phyloP scores from a whole-genome alignment of 2,113 vertebrate genomes.

The Malurus melanocephalus region DNA sequence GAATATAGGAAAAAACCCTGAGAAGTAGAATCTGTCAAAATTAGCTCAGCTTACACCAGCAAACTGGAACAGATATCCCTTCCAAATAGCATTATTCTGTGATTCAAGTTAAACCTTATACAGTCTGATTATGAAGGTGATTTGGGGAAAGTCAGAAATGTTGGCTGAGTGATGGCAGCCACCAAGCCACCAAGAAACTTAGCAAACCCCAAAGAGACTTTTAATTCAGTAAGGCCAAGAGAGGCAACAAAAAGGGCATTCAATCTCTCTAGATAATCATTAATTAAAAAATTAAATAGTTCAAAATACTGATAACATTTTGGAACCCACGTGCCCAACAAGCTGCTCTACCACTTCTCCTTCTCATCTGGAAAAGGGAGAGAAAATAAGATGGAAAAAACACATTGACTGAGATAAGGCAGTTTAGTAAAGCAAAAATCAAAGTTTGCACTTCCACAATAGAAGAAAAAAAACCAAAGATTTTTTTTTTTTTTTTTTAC shows the following conservation, averaged over 20 bases:
- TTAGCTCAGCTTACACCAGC: background rate
- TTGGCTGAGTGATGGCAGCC: background rate
- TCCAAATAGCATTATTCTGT: background rate
- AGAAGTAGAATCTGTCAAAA: background rate
- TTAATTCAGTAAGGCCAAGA: background rate
- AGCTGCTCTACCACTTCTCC: background rate
- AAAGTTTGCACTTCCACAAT: background rate
- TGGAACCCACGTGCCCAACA: background rate
- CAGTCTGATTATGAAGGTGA: background rate
- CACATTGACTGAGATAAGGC: fast-evolving
- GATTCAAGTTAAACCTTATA: background rate
- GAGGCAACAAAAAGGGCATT: background rate
- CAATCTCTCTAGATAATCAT: background rate
- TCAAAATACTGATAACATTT: background rate
- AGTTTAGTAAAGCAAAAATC: background rate
- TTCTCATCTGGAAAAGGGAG: background rate
- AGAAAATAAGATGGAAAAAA: background rate
- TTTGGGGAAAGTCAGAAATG: background rate
- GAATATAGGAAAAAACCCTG: background rate
- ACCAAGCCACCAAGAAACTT: background rate
- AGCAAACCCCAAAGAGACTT: background rate
- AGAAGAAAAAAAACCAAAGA: background rate
- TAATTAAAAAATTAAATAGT: background rate
- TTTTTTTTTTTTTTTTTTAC: background rate
- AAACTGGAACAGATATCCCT: background rate